A percentile compares a stretch with the other conserved stretches of the same genome.
phyloP scores from a whole-genome alignment of 2,797 vertebrate species.

The Sardinella longiceps region DNA sequence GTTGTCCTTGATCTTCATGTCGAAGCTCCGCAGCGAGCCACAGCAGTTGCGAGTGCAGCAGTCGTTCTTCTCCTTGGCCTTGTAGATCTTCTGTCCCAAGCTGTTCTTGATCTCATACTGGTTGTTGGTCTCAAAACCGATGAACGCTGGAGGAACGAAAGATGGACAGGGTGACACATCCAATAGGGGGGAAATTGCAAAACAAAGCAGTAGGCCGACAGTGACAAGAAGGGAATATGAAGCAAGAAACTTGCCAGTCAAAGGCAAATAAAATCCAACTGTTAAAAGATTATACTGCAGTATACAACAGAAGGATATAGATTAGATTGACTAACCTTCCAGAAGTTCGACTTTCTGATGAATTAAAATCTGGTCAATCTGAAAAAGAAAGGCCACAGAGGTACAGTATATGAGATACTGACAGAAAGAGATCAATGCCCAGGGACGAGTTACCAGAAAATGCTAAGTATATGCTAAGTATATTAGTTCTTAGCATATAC shows the following conservation, averaged over 20 bases:
- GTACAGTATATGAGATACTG: background rate
- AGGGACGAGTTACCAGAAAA: no score
- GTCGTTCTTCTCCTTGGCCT: slow-evolving; percentile 86
- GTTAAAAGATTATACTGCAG: no score
- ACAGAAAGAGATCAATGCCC: background rate
- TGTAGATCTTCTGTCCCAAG: slow-evolving; percentile 82
- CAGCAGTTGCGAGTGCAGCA: slow-evolving; percentile 89
- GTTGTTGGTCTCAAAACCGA: slow-evolving; percentile 86
- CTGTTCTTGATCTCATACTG: slow-evolving; percentile 87
- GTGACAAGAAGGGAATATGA: background rate
- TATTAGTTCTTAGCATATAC: no score
- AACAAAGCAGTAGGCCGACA: background rate
- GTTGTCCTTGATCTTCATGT: slow-evolving; percentile 85
- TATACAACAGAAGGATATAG: background rate
- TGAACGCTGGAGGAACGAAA: slow-evolving; percentile 70
- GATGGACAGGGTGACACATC: background rate
- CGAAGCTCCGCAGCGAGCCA: slow-evolving; percentile 84
- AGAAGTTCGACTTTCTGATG: slow-evolving; percentile 85
- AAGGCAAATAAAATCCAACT: background rate
- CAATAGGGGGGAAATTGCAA: background rate
- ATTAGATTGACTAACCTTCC: slow-evolving; percentile 73
- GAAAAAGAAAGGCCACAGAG: slow-evolving; percentile 39
- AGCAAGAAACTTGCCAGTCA: background rate
- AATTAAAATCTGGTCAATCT: slow-evolving; percentile 88
- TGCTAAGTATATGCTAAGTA: no score